phyloP scores from a whole-genome alignment of 2,888 invertebrate species.

The Trissoscelio sp. region DNA sequence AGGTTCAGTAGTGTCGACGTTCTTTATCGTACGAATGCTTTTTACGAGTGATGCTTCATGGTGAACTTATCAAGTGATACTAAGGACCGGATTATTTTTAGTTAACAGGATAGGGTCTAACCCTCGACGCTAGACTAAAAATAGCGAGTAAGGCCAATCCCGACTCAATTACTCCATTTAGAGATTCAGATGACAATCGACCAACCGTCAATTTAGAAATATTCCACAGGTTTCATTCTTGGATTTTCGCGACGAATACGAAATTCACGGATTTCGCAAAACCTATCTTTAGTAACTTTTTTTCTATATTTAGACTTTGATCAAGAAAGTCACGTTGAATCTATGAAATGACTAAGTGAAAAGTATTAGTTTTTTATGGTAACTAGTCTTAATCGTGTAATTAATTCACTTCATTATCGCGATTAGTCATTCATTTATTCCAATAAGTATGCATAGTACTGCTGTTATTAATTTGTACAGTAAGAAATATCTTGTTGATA shows the following conservation, averaged over 20 bases:
- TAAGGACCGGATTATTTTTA: conserved; percentile 79
- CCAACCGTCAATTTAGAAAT: conserved; percentile 82
- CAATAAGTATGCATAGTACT: too few species aligned
- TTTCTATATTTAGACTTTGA: too few species aligned
- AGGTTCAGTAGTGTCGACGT: conserved; percentile 3
- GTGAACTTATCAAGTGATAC: conserved; percentile 44
- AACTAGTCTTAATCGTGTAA: too few species aligned
- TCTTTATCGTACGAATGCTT: neutral
- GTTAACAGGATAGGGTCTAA: conserved; percentile 78
- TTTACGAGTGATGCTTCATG: conserved; percentile 20
- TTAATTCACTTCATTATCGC: too few species aligned
- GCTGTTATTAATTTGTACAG: too few species aligned
- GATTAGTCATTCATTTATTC: too few species aligned
- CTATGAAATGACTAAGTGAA: too few species aligned
- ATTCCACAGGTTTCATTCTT: conserved; percentile 74
- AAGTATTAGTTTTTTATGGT: too few species aligned
- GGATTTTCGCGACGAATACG: conserved; percentile 63
- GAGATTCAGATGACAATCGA: conserved; percentile 83
- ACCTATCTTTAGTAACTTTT: too few species aligned
- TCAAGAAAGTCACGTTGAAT: too few species aligned
- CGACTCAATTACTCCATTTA: conserved; percentile 82
- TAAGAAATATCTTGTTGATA: too few species aligned
- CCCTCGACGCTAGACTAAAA: conserved; percentile 80
- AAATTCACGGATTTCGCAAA: neutral
- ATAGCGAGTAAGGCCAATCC: conserved; percentile 82